phyloP scores from a whole-genome alignment of 2,888 invertebrate species.

The Nymphalis polychloros region DNA sequence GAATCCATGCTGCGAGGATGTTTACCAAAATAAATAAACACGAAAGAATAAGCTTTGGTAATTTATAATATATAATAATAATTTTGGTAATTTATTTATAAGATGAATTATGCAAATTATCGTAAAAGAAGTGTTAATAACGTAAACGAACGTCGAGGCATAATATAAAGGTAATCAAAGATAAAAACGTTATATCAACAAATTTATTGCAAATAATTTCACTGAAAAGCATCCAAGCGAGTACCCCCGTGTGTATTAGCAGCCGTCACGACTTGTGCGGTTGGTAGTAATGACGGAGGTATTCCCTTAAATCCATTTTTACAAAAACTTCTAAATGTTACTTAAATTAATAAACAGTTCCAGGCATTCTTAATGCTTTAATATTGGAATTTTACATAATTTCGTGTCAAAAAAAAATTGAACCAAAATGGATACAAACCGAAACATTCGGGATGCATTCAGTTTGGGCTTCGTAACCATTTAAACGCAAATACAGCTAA shows the following conservation, averaged over 20 bases:
- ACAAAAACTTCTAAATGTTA: constrained; percentile 50
- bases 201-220: constrained; percentile 71
- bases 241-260: constrained; percentile 48
- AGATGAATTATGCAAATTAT: no score
- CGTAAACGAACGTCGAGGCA: background rate
- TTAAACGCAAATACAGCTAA: constrained; percentile 36
- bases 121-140: no score
- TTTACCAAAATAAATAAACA: no score
- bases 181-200: constrained; percentile 56
- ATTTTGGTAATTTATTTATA: no score
- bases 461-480: constrained; percentile 52
- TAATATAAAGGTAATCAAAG: constrained; percentile 17
- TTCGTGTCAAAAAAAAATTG: constrained; percentile 40
- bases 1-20: no score
- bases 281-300: constrained; percentile 45
- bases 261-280: background rate
- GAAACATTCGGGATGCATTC: constrained; percentile 49
- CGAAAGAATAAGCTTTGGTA: no score
- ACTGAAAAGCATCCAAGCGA: constrained; percentile 61
- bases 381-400: constrained; percentile 50
- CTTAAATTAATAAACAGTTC: constrained; percentile 53
- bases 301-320: constrained; percentile 57
- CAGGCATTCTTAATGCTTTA: constrained; percentile 71
- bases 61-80: no score
- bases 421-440: constrained; percentile 65